Percentiles rank a stretch among this genome's conserved stretches.
Conservation (phyloP, 1,140 invertebrate species). For the Drosophila kanapiae region DNA sequence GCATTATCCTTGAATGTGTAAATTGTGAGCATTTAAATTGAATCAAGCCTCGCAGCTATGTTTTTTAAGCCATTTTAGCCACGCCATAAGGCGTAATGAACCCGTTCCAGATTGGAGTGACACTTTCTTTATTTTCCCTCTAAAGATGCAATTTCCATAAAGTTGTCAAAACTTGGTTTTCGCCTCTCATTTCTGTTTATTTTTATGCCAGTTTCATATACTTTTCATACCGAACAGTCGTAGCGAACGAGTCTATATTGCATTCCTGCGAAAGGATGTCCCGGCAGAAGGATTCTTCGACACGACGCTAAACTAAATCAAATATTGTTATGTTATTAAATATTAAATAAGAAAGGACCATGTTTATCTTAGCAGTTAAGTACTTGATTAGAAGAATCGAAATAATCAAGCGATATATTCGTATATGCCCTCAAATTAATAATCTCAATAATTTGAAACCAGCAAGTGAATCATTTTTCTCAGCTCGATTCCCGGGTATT, state of each 20-base stretch:
- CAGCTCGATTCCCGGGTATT: neutral
- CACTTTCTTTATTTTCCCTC: slow-evolving; percentile 23
- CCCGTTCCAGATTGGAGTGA: slow-evolving; percentile 18
- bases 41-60: neutral
- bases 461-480: too few species aligned
- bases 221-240: neutral
- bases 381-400: neutral
- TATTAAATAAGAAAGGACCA: neutral
- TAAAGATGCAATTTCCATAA: slow-evolving; percentile 37
- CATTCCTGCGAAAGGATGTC: too few species aligned
- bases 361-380: neutral
- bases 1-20: slow-evolving; percentile 1
- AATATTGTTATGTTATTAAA: neutral
- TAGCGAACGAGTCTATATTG: too few species aligned
- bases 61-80: slow-evolving; percentile 9
- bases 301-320: too few species aligned
- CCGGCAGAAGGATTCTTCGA: neutral
- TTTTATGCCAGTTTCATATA: slow-evolving; percentile 18
- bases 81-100: slow-evolving; percentile 22
- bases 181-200: slow-evolving; percentile 26
- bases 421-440: too few species aligned
- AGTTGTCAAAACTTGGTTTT: slow-evolving; percentile 30
- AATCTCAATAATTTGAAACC: too few species aligned
- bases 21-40: slow-evolving; percentile 3
- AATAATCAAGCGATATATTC: neutral